Evolutionary conservation across 92 coral and sea anemone species (phyloP).

Genomic region (Porites divaricata): DNA sequence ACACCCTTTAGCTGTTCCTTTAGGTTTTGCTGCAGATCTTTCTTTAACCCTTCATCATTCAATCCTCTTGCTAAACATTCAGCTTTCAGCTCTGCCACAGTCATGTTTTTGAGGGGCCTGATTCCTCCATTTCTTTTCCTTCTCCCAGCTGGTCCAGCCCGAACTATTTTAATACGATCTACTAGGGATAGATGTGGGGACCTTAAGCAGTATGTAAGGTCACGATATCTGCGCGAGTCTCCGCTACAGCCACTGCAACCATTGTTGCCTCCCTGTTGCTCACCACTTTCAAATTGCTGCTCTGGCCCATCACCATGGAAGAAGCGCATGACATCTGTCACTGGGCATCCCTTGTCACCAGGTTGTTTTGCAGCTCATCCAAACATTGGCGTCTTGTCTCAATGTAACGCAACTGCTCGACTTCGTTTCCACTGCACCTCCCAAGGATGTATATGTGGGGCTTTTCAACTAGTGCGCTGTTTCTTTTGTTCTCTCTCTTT

Average conservation of each 20-base stretch:
- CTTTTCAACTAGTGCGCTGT: slow-evolving; percentile 44
- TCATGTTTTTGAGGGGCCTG: slow-evolving; percentile 41
- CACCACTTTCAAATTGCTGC: slow-evolving; percentile 46
- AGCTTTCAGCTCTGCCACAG: slow-evolving; percentile 7
- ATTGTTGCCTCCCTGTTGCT: slow-evolving; percentile 47
- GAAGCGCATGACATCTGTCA: slow-evolving; percentile 38
- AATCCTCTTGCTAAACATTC: slow-evolving; percentile 12
- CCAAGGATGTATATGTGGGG: slow-evolving; percentile 51
- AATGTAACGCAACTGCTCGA: slow-evolving; percentile 42
- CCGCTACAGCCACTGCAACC: slow-evolving; percentile 48
- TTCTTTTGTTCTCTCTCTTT: too few species aligned
- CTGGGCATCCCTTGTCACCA: slow-evolving; percentile 16
- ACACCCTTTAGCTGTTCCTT: slow-evolving; percentile 18
- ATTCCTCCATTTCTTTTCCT: slow-evolving; percentile 33
- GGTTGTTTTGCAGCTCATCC: slow-evolving; percentile 29
- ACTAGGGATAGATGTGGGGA: slow-evolving; percentile 23
- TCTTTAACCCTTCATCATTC: slow-evolving; percentile 8
- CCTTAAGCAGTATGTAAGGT: slow-evolving; percentile 27
- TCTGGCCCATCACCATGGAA: slow-evolving; percentile 44
- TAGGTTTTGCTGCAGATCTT: slow-evolving; percentile 16
- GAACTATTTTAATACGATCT: slow-evolving; percentile 19
- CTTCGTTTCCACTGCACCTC: slow-evolving; percentile 48
- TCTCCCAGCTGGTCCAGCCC: slow-evolving; percentile 28
- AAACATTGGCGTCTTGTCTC: slow-evolving; percentile 47
- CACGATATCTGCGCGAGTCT: slow-evolving; percentile 17